A percentile compares a stretch with the other conserved stretches of the same genome.
These are phyloP conservation scores for Drosophila arawakana DNA, from an alignment of 1,140 invertebrate genomes.

Conservation along the genomic window DNA sequence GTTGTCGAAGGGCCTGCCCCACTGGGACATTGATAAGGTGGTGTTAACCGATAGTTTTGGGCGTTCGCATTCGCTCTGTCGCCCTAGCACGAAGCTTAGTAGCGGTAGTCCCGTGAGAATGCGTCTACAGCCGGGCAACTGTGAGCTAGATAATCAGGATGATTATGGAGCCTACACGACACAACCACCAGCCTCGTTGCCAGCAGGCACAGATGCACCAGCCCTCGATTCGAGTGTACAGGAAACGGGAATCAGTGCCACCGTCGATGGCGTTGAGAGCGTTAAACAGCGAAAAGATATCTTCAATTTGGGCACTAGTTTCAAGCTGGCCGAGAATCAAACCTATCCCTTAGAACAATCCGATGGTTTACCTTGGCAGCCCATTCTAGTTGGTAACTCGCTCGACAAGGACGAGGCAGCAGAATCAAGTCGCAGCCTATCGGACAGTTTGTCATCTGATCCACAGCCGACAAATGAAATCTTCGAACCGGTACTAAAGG, in stretches of 20 bases:
- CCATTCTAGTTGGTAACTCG: slow-evolving; percentile 84
- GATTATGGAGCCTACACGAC: slow-evolving; percentile 77
- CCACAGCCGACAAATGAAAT: slow-evolving; percentile 83
- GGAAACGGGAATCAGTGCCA: slow-evolving; percentile 56
- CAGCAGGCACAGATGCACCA: slow-evolving; percentile 30
- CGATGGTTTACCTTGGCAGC: slow-evolving; percentile 85
- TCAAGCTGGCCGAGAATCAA: slow-evolving; percentile 72
- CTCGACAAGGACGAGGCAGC: slow-evolving; percentile 86
- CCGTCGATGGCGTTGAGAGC: slow-evolving; percentile 71
- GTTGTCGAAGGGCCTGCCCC: slow-evolving; percentile 93
- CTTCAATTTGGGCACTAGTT: slow-evolving; percentile 78
- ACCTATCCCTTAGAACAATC: slow-evolving; percentile 69
- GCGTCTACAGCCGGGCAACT: slow-evolving; percentile 91
- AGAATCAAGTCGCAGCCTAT: slow-evolving; percentile 87
- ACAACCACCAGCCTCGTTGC: slow-evolving; percentile 32
- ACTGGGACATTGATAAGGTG: slow-evolving; percentile 93
- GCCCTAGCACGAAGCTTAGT: slow-evolving; percentile 90
- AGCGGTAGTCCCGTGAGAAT: slow-evolving; percentile 90
- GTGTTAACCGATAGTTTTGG: slow-evolving; percentile 94
- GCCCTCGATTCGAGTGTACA: slow-evolving; percentile 70
- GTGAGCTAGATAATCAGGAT: slow-evolving; percentile 86
- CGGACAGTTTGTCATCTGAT: slow-evolving; percentile 57
- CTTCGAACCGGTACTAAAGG: slow-evolving; percentile 79
- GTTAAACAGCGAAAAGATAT: slow-evolving; percentile 78
- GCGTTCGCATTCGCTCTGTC: slow-evolving; percentile 92